Base-by-base conservation (phyloP, 2,888 invertebrate genomes). In the Lathronympha strigana region DNA sequence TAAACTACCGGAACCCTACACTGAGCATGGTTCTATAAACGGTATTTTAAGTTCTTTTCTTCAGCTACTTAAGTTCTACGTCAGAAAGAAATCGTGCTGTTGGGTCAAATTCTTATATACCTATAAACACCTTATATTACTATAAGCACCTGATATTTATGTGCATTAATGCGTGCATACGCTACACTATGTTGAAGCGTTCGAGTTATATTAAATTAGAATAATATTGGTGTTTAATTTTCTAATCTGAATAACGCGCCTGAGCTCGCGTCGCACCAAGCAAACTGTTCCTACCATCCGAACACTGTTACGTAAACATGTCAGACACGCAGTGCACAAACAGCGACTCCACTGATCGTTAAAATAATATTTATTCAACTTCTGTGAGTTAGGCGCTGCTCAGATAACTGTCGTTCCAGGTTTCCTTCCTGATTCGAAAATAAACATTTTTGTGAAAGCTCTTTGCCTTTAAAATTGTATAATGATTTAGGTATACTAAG, bases 321-420 rank as follows among this genome's bases (percentile, higher is more conserved):
- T 76, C 72, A 71, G 70, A 76, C 76, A 73, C 70, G 76, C 69
- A 71, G 70, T 68, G 74, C 80, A 80, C 87, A 89, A 88, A 90
- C 87, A 88, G 77, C 76, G 79, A 78, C 84, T 80, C 82, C 85
- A 85, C 87, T 90, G 88, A 90, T 91, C 91, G 84, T 83, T 88
- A 85, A 83, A 88, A 91, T 85, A 91, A 92, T 92, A 90, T 90
- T 92, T 88, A 82, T 87, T 84, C 80, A 79, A 79, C 79, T 81
- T 83, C 84, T 77, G 80, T 73, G 74, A 76, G 74, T 75, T 76
- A 76, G 68, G 62, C 61, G 64, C 55, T 67, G 57, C 45, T 64
- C 68, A 55, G 47, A 69, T 70, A 67, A 61, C 61, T 61, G 63
- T 64, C 54, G 47, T 54, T 66, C 45, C 36, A 25, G 38, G 63